Base-by-base conservation (phyloP, 64 coral and sea anemone species). In the Trachythela sp. region DNA sequence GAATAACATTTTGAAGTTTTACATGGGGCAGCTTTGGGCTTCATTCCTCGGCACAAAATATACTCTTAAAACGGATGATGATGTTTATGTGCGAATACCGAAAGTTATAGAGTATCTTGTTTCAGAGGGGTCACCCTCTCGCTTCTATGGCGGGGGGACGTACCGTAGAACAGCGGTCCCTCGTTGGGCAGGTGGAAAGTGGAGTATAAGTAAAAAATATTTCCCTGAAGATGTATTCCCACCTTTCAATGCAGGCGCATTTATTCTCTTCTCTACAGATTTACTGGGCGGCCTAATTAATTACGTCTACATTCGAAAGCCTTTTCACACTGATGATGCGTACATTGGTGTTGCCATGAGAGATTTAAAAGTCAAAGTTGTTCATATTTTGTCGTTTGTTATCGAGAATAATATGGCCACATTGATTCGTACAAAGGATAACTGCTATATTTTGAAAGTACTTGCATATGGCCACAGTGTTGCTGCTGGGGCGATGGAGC, bases 21-120 rank as follows among this genome's bases (percentile, higher is more conserved):
- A 85, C 50, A 85, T 85, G 89, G 54, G 45, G 24, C 83, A 64
- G 40, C 39, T 67, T 11, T 91, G 89, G 89, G 84, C 56, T 30
- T 33, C 48, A 33, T 34, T 34, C 2, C n/a, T 26, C 13, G 33
- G 18, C 56, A 40, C 48, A 22, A 42, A 50, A 68, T 91, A 85
- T 48, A 83, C 85, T 30, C 45, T 91, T 22, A 91, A 91, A 18
- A 45, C 42, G 11, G 42, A 45, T 11, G 42, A 45, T 45, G 42
- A 45, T 45, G 42, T 45, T 45, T 45, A 30, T 34, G 11, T 36
- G 31, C 2, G 86, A 87, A 34, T 48, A 87, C 59, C 87, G 22
- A 30, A 43, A 45, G 26, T 76, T 41, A 72, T 89, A 7, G 33
- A 36, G 36, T 89, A 58, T n/a, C 35, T 89, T 11, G 33, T 30